Evolutionary conservation across 2,113 vertebrate genomes (phyloP).

Genomic region (Naja naja): DNA sequence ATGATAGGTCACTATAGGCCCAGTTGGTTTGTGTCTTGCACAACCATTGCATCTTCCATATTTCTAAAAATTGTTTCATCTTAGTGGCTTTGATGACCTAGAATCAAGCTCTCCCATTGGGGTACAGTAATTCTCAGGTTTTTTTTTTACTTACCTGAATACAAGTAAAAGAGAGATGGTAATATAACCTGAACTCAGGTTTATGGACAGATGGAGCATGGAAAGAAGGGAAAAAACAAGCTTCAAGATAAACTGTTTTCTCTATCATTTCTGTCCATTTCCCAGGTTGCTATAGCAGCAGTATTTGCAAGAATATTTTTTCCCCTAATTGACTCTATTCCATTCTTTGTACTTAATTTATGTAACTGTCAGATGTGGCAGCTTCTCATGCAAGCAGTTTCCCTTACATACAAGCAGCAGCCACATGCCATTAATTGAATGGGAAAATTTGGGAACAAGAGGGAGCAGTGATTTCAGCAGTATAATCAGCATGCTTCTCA

Average conservation of each 20-base stretch:
- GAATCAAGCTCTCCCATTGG: background rate
- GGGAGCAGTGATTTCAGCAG: background rate
- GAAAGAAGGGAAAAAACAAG: background rate
- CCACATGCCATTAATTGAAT: background rate
- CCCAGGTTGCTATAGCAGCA: constrained; percentile 16
- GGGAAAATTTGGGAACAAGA: background rate
- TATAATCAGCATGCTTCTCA: background rate
- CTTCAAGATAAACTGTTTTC: background rate
- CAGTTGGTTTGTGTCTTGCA: background rate
- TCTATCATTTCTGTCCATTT: background rate
- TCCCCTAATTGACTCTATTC: background rate
- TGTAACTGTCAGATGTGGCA: background rate
- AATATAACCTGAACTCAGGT: background rate
- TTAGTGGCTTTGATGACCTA: background rate
- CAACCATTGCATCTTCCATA: background rate
- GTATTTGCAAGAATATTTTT: background rate
- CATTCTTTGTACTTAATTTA: background rate
- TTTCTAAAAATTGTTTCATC: background rate
- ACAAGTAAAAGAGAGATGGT: background rate
- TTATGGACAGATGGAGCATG: background rate
- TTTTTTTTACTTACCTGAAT: background rate
- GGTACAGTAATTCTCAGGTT: background rate
- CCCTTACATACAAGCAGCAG: background rate
- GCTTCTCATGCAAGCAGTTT: background rate
- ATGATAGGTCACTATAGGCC: background rate